These are phyloP conservation scores for Chaenocephalus aceratus DNA, from an alignment of 2,113 vertebrate species.

Conservation along the genomic window DNA sequence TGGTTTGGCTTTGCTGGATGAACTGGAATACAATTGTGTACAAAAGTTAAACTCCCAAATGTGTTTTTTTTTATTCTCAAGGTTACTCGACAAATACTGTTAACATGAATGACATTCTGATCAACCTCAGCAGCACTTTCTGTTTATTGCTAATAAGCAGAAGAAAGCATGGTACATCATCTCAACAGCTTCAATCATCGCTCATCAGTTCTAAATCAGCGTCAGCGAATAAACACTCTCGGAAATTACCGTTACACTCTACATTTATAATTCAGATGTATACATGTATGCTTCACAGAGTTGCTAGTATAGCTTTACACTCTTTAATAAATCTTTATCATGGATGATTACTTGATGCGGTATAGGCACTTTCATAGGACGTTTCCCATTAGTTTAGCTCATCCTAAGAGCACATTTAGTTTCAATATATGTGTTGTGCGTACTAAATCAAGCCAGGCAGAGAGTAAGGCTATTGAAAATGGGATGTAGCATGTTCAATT, in stretches of 20 bases:
- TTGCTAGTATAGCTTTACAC: neutral
- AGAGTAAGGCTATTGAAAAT: neutral
- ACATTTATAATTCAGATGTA: neutral
- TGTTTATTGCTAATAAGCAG: neutral
- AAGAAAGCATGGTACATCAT: conserved; percentile 8
- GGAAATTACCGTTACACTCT: conserved; percentile 3
- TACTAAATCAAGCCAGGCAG: neutral
- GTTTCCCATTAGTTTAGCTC: neutral
- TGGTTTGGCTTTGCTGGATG: too few relatives aligned
- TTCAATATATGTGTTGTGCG: neutral
- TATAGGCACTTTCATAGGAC: neutral
- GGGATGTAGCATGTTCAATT: neutral
- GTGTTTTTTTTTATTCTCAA: neutral
- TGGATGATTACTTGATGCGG: neutral
- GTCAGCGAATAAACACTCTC: conserved; percentile 27
- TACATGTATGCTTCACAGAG: neutral
- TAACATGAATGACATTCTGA: neutral
- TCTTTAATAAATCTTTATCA: neutral
- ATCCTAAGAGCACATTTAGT: neutral
- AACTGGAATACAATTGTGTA: too few relatives aligned
- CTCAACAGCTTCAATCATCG: conserved; percentile 36
- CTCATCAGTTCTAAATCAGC: conserved; percentile 34
- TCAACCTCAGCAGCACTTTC: neutral
- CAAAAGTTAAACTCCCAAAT: neutral
- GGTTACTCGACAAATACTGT: neutral